Percentiles rank a stretch among this genome's conserved stretches.
These are phyloP conservation scores for Smittia sp. DNA, from an alignment of 2,888 invertebrate genomes.

Conservation along the genomic window DNA sequence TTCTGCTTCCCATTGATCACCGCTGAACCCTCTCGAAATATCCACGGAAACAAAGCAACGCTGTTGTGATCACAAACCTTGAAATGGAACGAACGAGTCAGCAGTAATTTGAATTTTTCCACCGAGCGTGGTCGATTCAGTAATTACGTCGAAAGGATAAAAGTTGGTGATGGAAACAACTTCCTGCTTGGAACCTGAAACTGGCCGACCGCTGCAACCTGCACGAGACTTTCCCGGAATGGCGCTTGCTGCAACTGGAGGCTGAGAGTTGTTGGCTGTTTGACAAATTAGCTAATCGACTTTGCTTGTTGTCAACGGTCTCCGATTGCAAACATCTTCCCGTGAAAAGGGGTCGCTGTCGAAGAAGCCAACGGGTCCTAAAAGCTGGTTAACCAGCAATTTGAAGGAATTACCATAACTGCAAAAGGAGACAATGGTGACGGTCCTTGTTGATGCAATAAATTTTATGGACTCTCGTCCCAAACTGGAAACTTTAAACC, in stretches of 20 bases:
- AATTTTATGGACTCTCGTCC: conserved; percentile 5
- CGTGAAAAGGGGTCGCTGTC: conserved; percentile 4
- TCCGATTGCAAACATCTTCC: background rate
- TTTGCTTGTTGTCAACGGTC: background rate
- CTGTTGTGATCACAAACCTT: conserved; percentile 35
- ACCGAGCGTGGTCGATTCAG: conserved; percentile 6
- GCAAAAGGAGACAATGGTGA: background rate
- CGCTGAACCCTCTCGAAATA: conserved; percentile 9
- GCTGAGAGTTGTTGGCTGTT: background rate
- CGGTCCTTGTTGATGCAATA: conserved; percentile 13
- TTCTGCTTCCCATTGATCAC: background rate
- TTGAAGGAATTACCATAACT: conserved; percentile 34
- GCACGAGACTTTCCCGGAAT: conserved; percentile 4
- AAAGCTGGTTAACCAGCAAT: conserved; percentile 40
- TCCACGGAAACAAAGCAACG: background rate
- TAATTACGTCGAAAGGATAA: background rate
- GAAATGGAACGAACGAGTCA: conserved; percentile 22
- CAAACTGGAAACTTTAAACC: conserved; percentile 17
- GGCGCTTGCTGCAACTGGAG: conserved; percentile 27
- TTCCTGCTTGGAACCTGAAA: conserved; percentile 18
- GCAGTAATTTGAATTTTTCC: conserved; percentile 21
- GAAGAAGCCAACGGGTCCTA: background rate
- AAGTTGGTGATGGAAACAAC: background rate
- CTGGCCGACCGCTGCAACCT: background rate
- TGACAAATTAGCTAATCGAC: conserved; percentile 14